Evolutionary conservation across 2,888 invertebrate species (phyloP).

Genomic region (Calliopum simillimum): DNA sequence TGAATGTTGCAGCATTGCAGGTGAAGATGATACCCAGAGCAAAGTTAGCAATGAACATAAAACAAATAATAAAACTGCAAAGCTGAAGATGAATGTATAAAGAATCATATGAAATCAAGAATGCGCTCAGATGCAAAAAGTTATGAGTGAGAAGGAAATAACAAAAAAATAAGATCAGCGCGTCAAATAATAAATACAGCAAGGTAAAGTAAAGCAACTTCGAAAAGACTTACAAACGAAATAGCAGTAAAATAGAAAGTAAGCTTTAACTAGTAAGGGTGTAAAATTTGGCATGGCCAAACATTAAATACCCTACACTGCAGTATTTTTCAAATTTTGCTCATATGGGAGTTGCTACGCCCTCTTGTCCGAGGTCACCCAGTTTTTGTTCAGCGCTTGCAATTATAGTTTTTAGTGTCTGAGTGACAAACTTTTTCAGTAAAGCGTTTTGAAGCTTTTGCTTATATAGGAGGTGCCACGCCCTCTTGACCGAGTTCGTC

Average conservation of each 20-base stretch:
- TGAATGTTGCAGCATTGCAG: constrained; percentile 1
- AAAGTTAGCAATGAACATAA: not conserved
- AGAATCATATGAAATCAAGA: constrained; percentile 7
- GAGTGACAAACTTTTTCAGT: too few relatives aligned
- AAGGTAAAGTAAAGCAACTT: not conserved
- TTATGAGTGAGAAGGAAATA: not conserved
- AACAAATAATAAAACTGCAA: not conserved
- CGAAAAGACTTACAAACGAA: not conserved
- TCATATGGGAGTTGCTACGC: too few relatives aligned
- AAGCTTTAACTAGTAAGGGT: too few relatives aligned
- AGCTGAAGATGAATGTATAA: constrained; percentile 3
- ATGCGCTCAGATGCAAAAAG: not conserved
- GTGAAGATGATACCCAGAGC: not conserved
- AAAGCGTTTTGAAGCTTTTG: too few relatives aligned
- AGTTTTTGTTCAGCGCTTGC: too few relatives aligned
- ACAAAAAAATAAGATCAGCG: not conserved
- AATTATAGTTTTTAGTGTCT: too few relatives aligned
- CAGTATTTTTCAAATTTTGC: too few relatives aligned
- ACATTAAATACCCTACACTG: too few relatives aligned
- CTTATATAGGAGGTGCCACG: too few relatives aligned
- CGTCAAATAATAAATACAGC: not conserved
- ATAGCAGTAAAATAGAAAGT: not conserved
- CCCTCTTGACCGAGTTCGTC: too few relatives aligned
- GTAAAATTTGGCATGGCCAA: too few relatives aligned
- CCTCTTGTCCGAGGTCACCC: too few relatives aligned